These are phyloP conservation scores for Florisuga fusca DNA, from an alignment of 2,797 vertebrate genomes.

Conservation along the genomic window DNA sequence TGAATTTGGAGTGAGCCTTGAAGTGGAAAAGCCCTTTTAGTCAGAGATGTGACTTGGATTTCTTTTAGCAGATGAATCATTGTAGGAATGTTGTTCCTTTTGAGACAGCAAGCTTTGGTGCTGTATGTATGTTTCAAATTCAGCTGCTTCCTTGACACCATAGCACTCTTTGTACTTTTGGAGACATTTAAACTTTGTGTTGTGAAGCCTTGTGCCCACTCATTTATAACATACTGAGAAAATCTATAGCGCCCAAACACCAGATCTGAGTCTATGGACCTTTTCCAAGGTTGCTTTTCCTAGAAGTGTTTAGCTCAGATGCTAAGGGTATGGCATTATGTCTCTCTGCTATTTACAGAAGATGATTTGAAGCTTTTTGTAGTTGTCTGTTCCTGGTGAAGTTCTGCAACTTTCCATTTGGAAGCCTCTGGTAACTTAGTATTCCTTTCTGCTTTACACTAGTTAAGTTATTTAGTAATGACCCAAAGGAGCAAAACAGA, in stretches of 20 bases:
- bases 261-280: neutral
- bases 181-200: neutral
- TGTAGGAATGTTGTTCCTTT: neutral
- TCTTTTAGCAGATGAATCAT: neutral
- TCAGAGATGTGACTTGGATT: neutral
- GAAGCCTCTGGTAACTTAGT: neutral
- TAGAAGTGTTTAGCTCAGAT: neutral
- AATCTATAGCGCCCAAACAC: neutral
- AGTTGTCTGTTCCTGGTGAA: neutral
- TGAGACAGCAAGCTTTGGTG: neutral
- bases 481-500: neutral
- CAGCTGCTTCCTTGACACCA: neutral
- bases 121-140: neutral
- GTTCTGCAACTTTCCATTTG: neutral
- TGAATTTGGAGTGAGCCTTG: conserved; percentile 17
- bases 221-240: neutral
- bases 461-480: neutral
- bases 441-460: neutral
- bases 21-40: conserved; percentile 14
- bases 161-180: neutral
- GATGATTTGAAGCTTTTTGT: neutral
- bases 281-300: neutral
- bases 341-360: neutral
- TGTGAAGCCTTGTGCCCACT: neutral
- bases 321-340: neutral